phyloP scores from a whole-genome alignment of 2,113 vertebrate genomes.

The Pomatorhinus ruficollis region DNA sequence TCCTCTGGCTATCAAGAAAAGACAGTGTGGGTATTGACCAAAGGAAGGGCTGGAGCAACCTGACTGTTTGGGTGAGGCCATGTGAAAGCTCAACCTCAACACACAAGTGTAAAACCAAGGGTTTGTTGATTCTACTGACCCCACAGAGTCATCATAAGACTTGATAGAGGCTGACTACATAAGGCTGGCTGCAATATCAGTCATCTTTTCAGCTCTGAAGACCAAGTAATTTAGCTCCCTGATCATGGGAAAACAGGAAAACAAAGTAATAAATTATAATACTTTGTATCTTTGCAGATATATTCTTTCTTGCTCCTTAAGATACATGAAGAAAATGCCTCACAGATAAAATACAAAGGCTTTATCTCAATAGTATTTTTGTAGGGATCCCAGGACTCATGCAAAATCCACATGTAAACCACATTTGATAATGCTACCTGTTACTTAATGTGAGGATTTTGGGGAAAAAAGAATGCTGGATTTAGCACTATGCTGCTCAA shows the following conservation, averaged over 20 bases:
- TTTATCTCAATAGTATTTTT: background rate
- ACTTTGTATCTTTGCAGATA: background rate
- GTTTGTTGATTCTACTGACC: background rate
- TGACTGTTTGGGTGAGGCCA: background rate
- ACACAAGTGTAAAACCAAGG: background rate
- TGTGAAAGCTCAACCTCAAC: background rate
- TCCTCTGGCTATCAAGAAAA: background rate
- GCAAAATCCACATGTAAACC: background rate
- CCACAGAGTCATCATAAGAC: background rate
- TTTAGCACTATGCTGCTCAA: background rate
- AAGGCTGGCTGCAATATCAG: background rate
- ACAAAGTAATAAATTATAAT: background rate
- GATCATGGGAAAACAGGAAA: background rate
- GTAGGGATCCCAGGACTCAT: background rate
- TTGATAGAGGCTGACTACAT: background rate
- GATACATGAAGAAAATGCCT: background rate
- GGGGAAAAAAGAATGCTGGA: background rate
- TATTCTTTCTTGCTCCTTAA: background rate
- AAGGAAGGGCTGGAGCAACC: background rate
- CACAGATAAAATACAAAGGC: background rate
- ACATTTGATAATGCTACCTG: background rate
- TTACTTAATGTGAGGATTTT: background rate
- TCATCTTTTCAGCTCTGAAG: background rate
- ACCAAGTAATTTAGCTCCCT: background rate
- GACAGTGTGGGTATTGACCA: background rate